phyloP scores from a whole-genome alignment of 2,113 vertebrate species.

The Chloroceryle aenea region DNA sequence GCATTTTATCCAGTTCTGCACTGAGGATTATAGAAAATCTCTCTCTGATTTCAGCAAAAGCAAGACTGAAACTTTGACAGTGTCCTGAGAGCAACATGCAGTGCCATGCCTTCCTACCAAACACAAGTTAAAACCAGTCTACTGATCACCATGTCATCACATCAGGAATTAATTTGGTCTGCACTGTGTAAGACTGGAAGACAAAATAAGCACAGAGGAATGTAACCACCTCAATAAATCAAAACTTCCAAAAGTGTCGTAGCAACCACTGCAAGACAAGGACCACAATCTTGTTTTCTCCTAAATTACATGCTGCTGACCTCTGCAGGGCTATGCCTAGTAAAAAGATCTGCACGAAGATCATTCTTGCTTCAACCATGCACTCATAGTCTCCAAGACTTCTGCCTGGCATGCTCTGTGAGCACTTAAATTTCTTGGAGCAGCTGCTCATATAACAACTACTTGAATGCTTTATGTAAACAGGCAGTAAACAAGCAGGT shows the following conservation, averaged over 20 bases:
- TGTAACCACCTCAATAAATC: rapidly evolving
- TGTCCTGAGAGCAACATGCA: not conserved
- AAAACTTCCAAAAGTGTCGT: not conserved
- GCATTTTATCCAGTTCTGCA: not conserved
- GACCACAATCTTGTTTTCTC: not conserved
- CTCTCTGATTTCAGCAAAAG: not conserved
- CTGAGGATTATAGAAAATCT: not conserved
- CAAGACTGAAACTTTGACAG: not conserved
- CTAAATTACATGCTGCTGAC: too few species aligned
- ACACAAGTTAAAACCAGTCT: not conserved
- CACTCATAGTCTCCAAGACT: not conserved
- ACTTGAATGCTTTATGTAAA: not conserved
- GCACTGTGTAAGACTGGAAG: not conserved
- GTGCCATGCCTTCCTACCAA: not conserved
- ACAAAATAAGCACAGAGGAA: not conserved
- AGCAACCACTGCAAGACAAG: not conserved
- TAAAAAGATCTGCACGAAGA: not conserved
- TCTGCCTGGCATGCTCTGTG: not conserved
- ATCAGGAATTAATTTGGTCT: not conserved
- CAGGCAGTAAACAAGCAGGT: not conserved
- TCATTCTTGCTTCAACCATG: not conserved
- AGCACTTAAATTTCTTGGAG: not conserved
- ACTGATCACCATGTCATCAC: not conserved
- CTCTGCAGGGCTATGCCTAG: not conserved
- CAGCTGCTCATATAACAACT: not conserved